These are phyloP conservation scores for Anableps anableps DNA, from an alignment of 2,797 vertebrate genomes.

Conservation along the genomic window DNA sequence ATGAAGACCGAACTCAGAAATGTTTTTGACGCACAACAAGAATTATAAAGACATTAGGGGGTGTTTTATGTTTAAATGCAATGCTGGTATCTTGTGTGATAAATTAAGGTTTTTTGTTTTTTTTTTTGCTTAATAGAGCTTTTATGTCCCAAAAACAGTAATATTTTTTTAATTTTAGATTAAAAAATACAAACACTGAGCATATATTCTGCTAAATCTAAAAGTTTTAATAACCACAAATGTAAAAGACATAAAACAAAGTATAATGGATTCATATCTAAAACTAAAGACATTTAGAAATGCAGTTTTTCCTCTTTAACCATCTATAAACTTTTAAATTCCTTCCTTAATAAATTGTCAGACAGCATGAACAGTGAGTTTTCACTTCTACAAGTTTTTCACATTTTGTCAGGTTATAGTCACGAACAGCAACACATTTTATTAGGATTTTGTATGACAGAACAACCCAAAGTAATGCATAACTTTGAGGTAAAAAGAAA, in stretches of 20 bases:
- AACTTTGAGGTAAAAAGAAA: neutral
- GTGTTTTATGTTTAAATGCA: neutral
- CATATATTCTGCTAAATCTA: neutral
- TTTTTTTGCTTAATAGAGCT: neutral
- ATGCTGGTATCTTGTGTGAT: neutral
- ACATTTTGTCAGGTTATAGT: neutral
- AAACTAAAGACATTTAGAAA: neutral
- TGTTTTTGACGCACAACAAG: neutral
- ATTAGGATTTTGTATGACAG: neutral
- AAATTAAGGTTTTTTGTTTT: neutral
- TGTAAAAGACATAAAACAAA: neutral
- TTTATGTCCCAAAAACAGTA: neutral
- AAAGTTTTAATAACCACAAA: neutral
- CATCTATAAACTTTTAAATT: neutral
- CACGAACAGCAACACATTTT: neutral
- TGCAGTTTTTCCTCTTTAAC: neutral
- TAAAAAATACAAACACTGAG: neutral
- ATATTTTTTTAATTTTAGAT: neutral
- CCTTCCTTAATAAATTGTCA: neutral
- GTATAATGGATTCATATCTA: neutral
- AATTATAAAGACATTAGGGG: neutral
- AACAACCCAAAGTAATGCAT: neutral
- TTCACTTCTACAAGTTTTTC: neutral
- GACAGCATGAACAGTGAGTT: neutral
- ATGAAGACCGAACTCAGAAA: conserved; percentile 6